Evolutionary conservation across 1,140 invertebrate genomes (phyloP), one percentile per base, ranked within the genome.

Genomic region (Bactericera cockerelli): DNA sequence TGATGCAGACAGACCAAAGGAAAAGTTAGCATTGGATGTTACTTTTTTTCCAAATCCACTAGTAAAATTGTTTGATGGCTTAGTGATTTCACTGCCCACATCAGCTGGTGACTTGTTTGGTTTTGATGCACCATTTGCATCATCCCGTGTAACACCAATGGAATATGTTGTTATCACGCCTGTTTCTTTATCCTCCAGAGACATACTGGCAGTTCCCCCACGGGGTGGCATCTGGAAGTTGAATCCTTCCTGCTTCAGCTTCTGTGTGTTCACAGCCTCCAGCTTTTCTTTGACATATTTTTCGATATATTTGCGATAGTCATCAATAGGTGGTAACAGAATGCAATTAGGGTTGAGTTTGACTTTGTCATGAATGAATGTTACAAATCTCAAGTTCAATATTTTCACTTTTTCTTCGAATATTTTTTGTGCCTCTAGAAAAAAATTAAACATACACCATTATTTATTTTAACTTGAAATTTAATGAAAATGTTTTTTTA

Each of bases 211-310:
- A 6, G 42, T 19, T 6, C 3, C n/a, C 3, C 42, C 42, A n/a
- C n/a, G n/a, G 4, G n/a, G 8, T 19, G 42, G 42, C 3, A 49
- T 16, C 3, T 49, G 4, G 19, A 49, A 49, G 22, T 49, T 49
- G 22, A 10, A 49, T 10, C 42, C 42, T 49, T 49, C 22, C 42
- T 49, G 4, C 19, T 49, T n/a, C 22, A 49, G 19, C 19, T 49
- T 49, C n/a, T 19, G 3, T 4, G 4, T n/a, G 22, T 49, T 16
- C 19, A 10, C 42, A 4, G n/a, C n/a, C 22, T 49, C 42, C 4
- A 49, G n/a, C 19, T 49, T 49, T n/a, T 49, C 42, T 49, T 49
- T 49, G n/a, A 49, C 8, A 49, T 6, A 49, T 49, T 49, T 49
- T n/a, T 49, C 42, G 19, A 49, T 49, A 16, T 49, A 49, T 19